Conservation (phyloP, 2,888 invertebrate genomes). For the Synanthedon tipuliformis region DNA sequence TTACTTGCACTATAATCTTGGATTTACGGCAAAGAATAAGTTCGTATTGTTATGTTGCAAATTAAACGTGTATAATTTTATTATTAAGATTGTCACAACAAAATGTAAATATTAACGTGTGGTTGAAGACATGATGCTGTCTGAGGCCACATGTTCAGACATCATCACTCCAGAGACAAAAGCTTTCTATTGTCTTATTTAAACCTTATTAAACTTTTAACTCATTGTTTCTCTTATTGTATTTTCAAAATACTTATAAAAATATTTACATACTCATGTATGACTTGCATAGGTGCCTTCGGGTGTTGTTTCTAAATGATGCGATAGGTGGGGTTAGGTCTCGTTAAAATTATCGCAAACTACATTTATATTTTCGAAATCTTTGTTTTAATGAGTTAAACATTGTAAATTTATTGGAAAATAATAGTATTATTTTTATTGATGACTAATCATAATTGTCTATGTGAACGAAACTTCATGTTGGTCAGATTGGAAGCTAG, state of each 20-base stretch:
- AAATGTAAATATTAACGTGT: conserved; percentile 34
- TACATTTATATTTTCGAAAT: no score
- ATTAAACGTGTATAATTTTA: conserved; percentile 20
- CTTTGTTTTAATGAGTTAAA: no score
- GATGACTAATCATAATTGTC: no score
- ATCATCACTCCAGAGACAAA: conserved; percentile 16
- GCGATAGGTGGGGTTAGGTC: conserved; percentile 57
- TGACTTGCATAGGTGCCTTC: background rate
- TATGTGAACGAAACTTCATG: no score
- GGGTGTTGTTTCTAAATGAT: conserved; percentile 23
- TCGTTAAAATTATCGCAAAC: conserved; percentile 10
- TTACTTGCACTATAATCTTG: conserved; percentile 35
- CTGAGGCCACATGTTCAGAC: conserved; percentile 58
- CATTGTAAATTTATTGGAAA: no score
- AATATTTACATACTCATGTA: background rate
- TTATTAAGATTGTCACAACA: conserved; percentile 23
- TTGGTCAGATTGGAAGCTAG: background rate
- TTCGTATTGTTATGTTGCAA: conserved; percentile 21
- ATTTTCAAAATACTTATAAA: background rate
- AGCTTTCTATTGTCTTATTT: background rate
- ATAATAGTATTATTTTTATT: no score
- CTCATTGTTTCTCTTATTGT: background rate
- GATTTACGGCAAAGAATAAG: conserved; percentile 30
- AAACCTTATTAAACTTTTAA: no score
- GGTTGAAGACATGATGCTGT: conserved; percentile 48